phyloP scores from a whole-genome alignment of 1,140 invertebrate species.

The Phocides pigmalion region DNA sequence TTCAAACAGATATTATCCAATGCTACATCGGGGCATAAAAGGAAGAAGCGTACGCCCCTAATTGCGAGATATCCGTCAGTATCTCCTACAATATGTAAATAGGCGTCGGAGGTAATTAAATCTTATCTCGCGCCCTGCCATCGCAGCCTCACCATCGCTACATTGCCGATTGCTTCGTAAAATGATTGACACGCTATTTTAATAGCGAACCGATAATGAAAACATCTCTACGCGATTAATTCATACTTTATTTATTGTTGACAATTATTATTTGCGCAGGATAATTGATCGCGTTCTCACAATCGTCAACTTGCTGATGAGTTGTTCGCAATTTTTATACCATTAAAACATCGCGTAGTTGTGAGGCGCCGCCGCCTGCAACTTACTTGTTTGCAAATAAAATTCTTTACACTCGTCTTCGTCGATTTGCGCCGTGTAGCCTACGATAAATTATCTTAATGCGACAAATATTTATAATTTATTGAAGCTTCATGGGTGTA shows the following conservation, averaged over 20 bases:
- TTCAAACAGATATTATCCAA: conserved; percentile 72
- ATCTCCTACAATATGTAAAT: conserved; percentile 81
- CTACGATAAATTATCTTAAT: conserved; percentile 74
- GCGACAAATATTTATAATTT: conserved; percentile 70
- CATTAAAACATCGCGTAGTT: conserved; percentile 60
- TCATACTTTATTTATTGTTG: conserved; percentile 73
- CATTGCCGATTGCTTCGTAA: conserved; percentile 72
- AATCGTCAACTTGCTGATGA: conserved; percentile 76
- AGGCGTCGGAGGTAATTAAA: conserved; percentile 80
- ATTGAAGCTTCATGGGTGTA: conserved; percentile 52
- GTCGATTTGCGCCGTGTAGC: conserved; percentile 54
- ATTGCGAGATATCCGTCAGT: conserved; percentile 77
- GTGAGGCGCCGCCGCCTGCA: conserved; percentile 59
- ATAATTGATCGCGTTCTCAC: conserved; percentile 83
- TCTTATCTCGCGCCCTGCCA: conserved; percentile 73
- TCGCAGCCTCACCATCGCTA: conserved; percentile 59
- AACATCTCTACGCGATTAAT: conserved; percentile 68
- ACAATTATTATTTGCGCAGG: conserved; percentile 78
- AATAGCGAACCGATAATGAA: conserved; percentile 75
- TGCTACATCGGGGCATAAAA: conserved; percentile 65
- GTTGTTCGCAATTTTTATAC: conserved; percentile 70
- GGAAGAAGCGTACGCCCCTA: conserved; percentile 73
- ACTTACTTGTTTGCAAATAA: conserved; percentile 56
- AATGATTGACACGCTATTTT: conserved; percentile 80
- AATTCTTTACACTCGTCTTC: conserved; percentile 56